phyloP scores from a whole-genome alignment of 2,888 invertebrate genomes.

The Leucophenga maculata region DNA sequence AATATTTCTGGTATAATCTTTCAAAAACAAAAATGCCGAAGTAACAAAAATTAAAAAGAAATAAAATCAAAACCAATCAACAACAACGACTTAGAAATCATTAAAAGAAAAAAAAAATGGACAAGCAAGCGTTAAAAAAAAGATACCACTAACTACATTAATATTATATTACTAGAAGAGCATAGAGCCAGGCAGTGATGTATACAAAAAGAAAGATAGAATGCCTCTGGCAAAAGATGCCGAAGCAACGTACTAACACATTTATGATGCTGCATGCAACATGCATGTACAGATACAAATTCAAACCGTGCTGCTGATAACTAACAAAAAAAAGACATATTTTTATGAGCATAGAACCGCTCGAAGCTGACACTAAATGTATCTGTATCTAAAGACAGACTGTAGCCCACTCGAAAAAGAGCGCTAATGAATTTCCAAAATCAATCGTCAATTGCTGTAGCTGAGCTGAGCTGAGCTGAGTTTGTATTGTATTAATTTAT shows the following conservation, averaged over 20 bases:
- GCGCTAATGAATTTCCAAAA: conserved; percentile 58
- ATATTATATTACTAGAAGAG: too few relatives aligned
- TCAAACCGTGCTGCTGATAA: too few relatives aligned
- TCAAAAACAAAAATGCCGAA: conserved; percentile 1
- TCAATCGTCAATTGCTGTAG: too few relatives aligned
- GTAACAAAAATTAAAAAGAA: conserved; percentile 15
- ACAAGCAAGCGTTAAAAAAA: neutral
- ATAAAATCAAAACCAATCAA: conserved; percentile 24
- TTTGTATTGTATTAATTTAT: conserved; percentile 61
- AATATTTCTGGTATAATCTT: neutral
- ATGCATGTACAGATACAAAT: too few relatives aligned
- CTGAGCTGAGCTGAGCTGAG: conserved; percentile 57
- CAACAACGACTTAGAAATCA: conserved; percentile 11
- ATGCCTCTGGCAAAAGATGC: too few relatives aligned
- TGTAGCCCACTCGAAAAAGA: conserved; percentile 11
- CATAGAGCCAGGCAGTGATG: too few relatives aligned
- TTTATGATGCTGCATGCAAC: conserved; percentile 17
- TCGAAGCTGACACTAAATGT: neutral
- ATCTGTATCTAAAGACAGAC: neutral
- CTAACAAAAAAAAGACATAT: neutral
- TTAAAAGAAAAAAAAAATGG: conserved; percentile 11
- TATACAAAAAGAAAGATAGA: too few relatives aligned
- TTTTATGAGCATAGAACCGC: conserved; percentile 7
- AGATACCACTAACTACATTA: neutral
- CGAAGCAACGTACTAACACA: neutral